Percentiles rank a stretch among this genome's conserved stretches.
phyloP scores from a whole-genome alignment of 2,888 invertebrate species.

The Myopa tessellatipennis region DNA sequence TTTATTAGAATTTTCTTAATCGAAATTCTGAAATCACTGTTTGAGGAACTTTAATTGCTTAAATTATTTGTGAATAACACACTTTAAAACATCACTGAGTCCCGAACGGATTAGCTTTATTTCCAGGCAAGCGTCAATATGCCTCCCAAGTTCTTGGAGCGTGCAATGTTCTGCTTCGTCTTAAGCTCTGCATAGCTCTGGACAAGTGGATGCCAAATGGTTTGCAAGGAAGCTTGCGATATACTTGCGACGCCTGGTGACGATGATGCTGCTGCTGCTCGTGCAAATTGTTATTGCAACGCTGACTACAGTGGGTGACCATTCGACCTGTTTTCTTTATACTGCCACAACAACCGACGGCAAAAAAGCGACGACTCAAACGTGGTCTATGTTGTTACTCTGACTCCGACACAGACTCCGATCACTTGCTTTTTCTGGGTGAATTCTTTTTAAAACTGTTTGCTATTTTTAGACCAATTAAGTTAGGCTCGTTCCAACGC shows the following conservation, averaged over 20 bases:
- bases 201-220: constrained; percentile 43
- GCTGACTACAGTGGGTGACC: constrained; percentile 19
- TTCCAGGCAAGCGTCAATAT: constrained; percentile 10
- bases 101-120: neutral
- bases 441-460: constrained; percentile 31
- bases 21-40: constrained; percentile 32
- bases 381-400: neutral
- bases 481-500: constrained; percentile 7
- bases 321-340: constrained; percentile 37
- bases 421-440: neutral
- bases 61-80: constrained; percentile 26
- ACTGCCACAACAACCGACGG: neutral
- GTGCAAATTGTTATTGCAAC: constrained; percentile 28
- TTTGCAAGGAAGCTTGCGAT: constrained; percentile 45
- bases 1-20: neutral
- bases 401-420: neutral
- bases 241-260: constrained; percentile 23
- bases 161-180: constrained; percentile 49
- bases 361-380: constrained; percentile 1
- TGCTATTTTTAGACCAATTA: constrained; percentile 32
- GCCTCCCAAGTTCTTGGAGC: constrained; percentile 54
- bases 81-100: constrained; percentile 17
- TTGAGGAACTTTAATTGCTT: constrained; percentile 36
- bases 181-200: constrained; percentile 52
- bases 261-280: constrained; percentile 18